Evolutionary conservation across 53 echinoderm and acorn worm genomes (phyloP), one percentile per base, ranked within the genome.

Genomic region (Antedon mediterranea): DNA sequence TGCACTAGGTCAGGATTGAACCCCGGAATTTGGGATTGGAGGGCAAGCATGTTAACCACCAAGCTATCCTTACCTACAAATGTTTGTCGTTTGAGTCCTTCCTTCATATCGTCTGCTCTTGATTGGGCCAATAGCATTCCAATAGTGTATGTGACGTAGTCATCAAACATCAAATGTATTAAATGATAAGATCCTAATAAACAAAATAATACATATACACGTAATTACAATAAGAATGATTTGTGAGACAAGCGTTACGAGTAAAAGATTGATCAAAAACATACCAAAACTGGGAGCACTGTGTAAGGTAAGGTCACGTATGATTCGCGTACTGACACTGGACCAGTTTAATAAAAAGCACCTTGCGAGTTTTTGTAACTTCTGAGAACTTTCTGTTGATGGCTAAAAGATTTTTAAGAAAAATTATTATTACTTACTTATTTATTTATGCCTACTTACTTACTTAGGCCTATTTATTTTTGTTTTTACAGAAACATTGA

Each of bases 241-340:
- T 4, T 37, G 37, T 37, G 37, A 11, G 37, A 37, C 37, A 4
- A 6, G 4, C 11, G 4, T 37, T 37, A 6, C 37, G 37, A 37
- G 37, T 37, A 37, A 37, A 37, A 37, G 11, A 37, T n/a, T n/a
- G n/a, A 37, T 37, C 37, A 6, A 37, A n/a, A n/a, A 82, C 85
- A 75, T 34, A 89, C 89, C 89, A 73, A 89, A 89, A 71, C 89
- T 89, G 32, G 89, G 85, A n/a, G 85, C 78, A 43, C 89, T 89
- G 43, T 82, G 82, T 18, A 89, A 73, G 3, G 89, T 89, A 32
- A 89, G 79, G 30, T 89, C 89, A 32, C 89, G 78, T 34, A 89
- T 85, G 31, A 89, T 83, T 74, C 79, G 85, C 18, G 89, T 78
- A 28, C 85, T 79, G 34, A 85, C 72, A 28, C 70, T 57, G 28